Percentiles rank a stretch among this genome's conserved stretches.
These are phyloP conservation scores for Argyra leucocephala DNA, from an alignment of 2,888 invertebrate species.

Conservation along the genomic window DNA sequence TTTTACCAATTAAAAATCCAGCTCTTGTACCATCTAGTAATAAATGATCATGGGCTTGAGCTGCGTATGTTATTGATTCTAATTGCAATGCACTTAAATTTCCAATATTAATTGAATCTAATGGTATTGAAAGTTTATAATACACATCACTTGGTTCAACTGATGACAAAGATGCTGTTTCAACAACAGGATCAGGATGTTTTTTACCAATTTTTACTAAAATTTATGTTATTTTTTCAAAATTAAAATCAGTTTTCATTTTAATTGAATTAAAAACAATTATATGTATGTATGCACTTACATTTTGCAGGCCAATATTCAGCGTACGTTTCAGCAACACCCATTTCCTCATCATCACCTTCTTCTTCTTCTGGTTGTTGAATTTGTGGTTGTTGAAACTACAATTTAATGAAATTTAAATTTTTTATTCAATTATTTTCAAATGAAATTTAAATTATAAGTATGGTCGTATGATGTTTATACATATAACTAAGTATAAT, in stretches of 20 bases:
- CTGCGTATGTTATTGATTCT: slow-evolving; percentile 94
- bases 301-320: slow-evolving; percentile 96
- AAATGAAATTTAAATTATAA: too few species aligned
- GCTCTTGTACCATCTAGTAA: slow-evolving; percentile 83
- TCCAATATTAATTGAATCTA: slow-evolving; percentile 72
- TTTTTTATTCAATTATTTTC: too few species aligned
- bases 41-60: slow-evolving; percentile 89
- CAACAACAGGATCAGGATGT: slow-evolving; percentile 98
- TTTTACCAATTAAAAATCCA: slow-evolving; percentile 82
- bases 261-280: too few species aligned
- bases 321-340: slow-evolving; percentile 95
- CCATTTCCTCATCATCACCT: slow-evolving; percentile 92
- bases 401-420: slow-evolving; percentile 1
- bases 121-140: slow-evolving; percentile 75
- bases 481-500: background rate
- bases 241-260: slow-evolving; percentile 8
- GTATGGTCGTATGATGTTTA: background rate
- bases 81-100: slow-evolving; percentile 89
- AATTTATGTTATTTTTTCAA: slow-evolving; percentile 21
- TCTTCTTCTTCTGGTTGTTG: slow-evolving; percentile 56
- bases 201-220: slow-evolving; percentile 84
- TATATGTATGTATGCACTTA: slow-evolving; percentile 40
- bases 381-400: slow-evolving; percentile 18
- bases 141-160: slow-evolving; percentile 91
- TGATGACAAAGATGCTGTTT: slow-evolving; percentile 93